Evolutionary conservation across 1,140 invertebrate species (phyloP).

Genomic region (Bombus affinis): DNA sequence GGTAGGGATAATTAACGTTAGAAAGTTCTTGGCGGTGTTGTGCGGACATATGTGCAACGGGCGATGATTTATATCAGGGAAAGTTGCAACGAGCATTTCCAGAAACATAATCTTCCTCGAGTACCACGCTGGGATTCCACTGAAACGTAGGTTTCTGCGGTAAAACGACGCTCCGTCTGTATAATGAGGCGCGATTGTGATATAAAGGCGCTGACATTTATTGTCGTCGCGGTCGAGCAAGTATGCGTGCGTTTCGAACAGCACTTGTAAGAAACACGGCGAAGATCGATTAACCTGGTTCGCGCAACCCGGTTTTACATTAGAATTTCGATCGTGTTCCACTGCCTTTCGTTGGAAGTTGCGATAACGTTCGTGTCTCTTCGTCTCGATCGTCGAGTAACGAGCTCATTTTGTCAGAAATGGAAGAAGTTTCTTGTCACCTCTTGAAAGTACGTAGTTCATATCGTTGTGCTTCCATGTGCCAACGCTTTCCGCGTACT

Average conservation of each 20-base stretch:
- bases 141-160: slow-evolving; percentile 26
- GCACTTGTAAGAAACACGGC: slow-evolving; percentile 42
- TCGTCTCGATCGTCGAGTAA: background rate
- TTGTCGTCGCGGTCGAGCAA: slow-evolving; percentile 24
- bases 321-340: background rate
- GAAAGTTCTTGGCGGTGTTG: slow-evolving; percentile 31
- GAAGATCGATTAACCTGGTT: slow-evolving; percentile 62
- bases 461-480: no score
- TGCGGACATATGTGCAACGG: background rate
- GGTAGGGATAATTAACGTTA: slow-evolving; percentile 39
- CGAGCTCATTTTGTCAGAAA: background rate
- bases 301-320: slow-evolving; percentile 23
- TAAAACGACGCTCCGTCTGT: background rate
- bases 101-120: slow-evolving; percentile 12
- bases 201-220: slow-evolving; percentile 43
- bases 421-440: background rate
- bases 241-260: slow-evolving; percentile 6
- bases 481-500: no score
- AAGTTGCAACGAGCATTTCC: slow-evolving; percentile 30
- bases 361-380: background rate
- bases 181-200: slow-evolving; percentile 40
- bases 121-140: background rate
- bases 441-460: no score
- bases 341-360: background rate
- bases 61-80: slow-evolving; percentile 45